A percentile compares a stretch with the other conserved stretches of the same genome.
These are phyloP conservation scores for Lasioglossum oenotherae DNA, from an alignment of 2,888 invertebrate species.

Conservation along the genomic window DNA sequence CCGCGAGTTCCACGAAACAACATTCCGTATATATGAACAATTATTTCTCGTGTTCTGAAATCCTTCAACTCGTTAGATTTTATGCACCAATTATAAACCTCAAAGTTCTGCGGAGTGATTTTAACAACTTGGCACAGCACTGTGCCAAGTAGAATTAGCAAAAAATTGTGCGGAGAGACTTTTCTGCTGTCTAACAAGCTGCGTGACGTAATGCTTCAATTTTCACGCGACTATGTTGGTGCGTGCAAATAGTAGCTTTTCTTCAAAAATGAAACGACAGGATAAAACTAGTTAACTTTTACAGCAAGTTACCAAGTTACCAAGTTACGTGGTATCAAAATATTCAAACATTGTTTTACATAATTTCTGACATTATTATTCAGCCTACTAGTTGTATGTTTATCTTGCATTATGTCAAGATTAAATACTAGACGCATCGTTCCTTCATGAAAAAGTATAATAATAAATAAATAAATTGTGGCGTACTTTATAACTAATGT, in stretches of 20 bases:
- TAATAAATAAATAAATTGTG: no score
- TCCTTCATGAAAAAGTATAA: no score
- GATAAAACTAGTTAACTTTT: not conserved
- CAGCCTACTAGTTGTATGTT: not conserved
- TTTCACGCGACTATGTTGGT: not conserved
- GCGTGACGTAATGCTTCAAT: not conserved
- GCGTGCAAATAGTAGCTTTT: not conserved
- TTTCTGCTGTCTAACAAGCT: not conserved
- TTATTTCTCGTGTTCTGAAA: conserved; percentile 7
- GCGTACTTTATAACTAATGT: no score
- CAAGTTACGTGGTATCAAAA: no score
- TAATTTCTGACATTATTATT: not conserved
- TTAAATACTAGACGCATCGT: no score
- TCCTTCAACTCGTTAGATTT: conserved; percentile 6
- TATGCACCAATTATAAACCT: conserved; percentile 5
- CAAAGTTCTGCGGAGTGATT: not conserved
- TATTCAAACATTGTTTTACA: not conserved
- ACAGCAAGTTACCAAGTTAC: no score
- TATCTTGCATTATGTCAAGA: no score
- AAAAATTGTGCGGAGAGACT: not conserved
- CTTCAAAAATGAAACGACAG: not conserved
- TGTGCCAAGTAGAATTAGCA: not conserved
- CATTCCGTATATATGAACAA: not conserved
- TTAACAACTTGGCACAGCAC: not conserved
- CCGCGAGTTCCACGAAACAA: not conserved